These are phyloP conservation scores for Megalops cyprinoides DNA, from an alignment of 2,797 vertebrate genomes.

Conservation along the genomic window DNA sequence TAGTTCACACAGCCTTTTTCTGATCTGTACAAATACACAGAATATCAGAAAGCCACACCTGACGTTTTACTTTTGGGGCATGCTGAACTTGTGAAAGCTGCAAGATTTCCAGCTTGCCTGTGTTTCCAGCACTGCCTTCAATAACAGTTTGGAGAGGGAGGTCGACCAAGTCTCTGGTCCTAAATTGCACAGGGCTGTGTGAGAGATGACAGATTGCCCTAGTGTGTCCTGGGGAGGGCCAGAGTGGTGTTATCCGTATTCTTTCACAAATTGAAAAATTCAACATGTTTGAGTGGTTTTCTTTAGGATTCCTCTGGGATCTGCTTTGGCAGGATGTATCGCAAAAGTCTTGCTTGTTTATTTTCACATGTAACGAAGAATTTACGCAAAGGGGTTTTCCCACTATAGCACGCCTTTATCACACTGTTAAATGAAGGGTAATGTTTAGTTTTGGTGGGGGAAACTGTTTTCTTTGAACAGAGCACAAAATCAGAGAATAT, in stretches of 20 bases:
- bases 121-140: background rate
- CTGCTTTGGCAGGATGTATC: background rate
- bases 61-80: background rate
- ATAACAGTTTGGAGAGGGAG: background rate
- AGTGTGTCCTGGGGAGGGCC: background rate
- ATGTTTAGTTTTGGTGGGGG: background rate
- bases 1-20: background rate
- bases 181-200: background rate
- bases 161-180: background rate
- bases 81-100: background rate
- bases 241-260: background rate
- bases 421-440: background rate
- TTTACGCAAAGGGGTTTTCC: background rate
- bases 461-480: background rate
- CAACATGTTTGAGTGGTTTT: background rate
- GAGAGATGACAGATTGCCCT: background rate
- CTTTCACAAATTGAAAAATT: background rate
- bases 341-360: background rate
- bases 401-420: background rate
- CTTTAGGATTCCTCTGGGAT: background rate
- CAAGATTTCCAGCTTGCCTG: background rate
- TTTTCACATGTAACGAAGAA: slow-evolving; percentile 1
- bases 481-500: background rate
- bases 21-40: background rate
- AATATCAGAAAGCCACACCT: background rate